Percentiles rank a stretch among this genome's conserved stretches.
Evolutionary conservation across 64 coral and sea anemone species (phyloP).

Genomic region (Dendrophyllia cribrosa): DNA sequence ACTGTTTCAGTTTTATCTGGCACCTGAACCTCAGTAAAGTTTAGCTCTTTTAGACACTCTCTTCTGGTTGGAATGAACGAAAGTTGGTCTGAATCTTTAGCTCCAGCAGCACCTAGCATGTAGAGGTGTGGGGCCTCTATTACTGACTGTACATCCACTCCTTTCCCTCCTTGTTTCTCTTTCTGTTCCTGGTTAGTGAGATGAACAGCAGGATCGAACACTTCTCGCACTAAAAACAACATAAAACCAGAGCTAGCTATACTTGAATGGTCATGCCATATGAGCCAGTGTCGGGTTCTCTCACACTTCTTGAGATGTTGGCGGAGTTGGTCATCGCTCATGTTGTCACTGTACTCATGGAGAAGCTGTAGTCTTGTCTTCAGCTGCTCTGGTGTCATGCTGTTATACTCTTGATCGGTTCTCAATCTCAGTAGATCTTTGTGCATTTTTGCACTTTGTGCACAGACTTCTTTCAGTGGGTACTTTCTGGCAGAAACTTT

Average conservation of each 20-base stretch:
- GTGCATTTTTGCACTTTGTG: background rate
- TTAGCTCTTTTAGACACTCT: constrained; percentile 17
- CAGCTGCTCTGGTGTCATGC: background rate
- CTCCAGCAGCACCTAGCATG: background rate
- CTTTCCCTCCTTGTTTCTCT: background rate
- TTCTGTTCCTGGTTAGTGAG: background rate
- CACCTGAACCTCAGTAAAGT: background rate
- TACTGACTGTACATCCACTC: constrained; percentile 8
- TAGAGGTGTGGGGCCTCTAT: constrained; percentile 20
- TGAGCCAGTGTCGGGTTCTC: background rate
- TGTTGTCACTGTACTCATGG: background rate
- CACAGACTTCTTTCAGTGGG: background rate
- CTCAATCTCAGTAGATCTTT: background rate
- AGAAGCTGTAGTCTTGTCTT: background rate
- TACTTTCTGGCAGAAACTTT: constrained; percentile 20
- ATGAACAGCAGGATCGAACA: constrained; percentile 26
- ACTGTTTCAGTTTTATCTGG: background rate
- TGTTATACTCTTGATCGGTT: constrained; percentile 1
- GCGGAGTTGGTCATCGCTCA: background rate
- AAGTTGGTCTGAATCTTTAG: constrained; percentile 22
- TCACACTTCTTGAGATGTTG: constrained; percentile 16
- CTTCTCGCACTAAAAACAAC: constrained; percentile 27
- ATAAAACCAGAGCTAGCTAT: constrained; percentile 13
- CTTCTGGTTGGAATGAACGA: constrained; percentile 7
- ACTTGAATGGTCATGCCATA: constrained; percentile 46